phyloP scores from a whole-genome alignment of 2,888 invertebrate species.

The Harpalus rufipes region DNA sequence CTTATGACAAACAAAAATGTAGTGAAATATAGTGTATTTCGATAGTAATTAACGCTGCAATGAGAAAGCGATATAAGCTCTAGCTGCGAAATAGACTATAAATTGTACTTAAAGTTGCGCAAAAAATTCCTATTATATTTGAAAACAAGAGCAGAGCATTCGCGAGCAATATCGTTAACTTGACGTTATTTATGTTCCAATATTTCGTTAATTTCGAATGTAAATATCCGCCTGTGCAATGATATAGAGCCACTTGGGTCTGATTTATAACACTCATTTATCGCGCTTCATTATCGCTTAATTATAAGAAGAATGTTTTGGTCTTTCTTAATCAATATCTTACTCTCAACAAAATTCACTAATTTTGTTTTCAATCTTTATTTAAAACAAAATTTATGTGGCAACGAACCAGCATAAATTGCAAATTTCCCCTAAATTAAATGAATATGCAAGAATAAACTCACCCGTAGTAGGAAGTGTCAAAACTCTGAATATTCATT shows the following conservation, averaged over 20 bases:
- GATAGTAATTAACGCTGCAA: constrained; percentile 14
- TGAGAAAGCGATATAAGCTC: not conserved
- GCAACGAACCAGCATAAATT: constrained; percentile 31
- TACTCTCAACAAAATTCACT: constrained; percentile 9
- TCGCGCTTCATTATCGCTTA: constrained; percentile 60
- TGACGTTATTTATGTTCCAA: constrained; percentile 55
- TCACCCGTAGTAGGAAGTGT: constrained; percentile 45
- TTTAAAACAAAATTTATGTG: constrained; percentile 41
- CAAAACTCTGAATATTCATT: constrained; percentile 55
- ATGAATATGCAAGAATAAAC: constrained; percentile 56
- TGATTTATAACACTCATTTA: constrained; percentile 61
- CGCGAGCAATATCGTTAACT: constrained; percentile 54
- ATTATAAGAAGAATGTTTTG: constrained; percentile 56
- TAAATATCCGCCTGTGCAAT: constrained; percentile 50
- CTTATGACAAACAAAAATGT: constrained; percentile 8
- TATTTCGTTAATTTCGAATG: constrained; percentile 61
- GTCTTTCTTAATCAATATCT: constrained; percentile 45
- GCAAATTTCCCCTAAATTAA: constrained; percentile 53
- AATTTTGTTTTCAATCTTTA: constrained; percentile 13
- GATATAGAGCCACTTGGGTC: constrained; percentile 49
- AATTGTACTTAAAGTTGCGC: constrained; percentile 30
- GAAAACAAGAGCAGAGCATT: constrained; percentile 25
- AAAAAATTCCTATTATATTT: constrained; percentile 31
- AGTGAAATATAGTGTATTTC: constrained; percentile 7
- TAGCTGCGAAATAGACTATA: constrained; percentile 20